phyloP scores from a whole-genome alignment of 2,888 invertebrate species.

The Scaptomyza reducta region DNA sequence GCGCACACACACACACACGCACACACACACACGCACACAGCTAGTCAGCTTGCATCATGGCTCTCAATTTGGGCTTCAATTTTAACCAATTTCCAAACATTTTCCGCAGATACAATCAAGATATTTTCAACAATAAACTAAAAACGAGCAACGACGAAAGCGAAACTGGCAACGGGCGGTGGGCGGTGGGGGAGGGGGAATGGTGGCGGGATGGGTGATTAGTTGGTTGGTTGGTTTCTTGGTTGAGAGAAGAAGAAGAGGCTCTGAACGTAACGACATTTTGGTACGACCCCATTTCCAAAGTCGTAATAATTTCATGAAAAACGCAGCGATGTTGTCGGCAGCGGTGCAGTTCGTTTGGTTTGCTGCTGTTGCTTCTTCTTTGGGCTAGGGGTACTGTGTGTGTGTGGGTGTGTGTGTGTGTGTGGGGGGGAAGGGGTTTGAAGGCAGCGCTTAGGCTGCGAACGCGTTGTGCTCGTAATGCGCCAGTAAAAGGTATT shows the following conservation, averaged over 20 bases:
- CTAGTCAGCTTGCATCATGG: slow-evolving; percentile 26
- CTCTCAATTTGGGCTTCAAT: slow-evolving; percentile 25
- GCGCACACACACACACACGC: background rate
- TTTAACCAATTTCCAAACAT: slow-evolving; percentile 60
- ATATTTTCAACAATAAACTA: slow-evolving; percentile 70
- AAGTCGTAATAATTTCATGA: slow-evolving; percentile 80
- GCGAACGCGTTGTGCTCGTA: slow-evolving; percentile 55
- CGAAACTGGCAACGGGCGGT: no score
- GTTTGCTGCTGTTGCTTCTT: slow-evolving; percentile 3
- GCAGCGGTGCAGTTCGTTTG: slow-evolving; percentile 41
- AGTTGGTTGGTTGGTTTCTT: no score
- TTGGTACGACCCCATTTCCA: slow-evolving; percentile 79
- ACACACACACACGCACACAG: background rate
- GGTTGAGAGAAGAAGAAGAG: background rate
- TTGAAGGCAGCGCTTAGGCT: slow-evolving; percentile 18
- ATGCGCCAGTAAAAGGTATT: slow-evolving; percentile 79
- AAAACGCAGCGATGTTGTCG: slow-evolving; percentile 66
- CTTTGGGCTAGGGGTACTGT: no score
- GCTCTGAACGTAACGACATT: slow-evolving; percentile 71
- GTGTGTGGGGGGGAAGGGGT: background rate
- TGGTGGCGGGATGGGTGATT: background rate
- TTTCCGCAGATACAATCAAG: slow-evolving; percentile 59
- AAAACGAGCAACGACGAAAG: slow-evolving; percentile 27
- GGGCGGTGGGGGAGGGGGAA: no score
- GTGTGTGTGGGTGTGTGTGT: slow-evolving; percentile 23